Base-by-base conservation (phyloP, 2,113 vertebrate species). In the Speoplatyrhinus poulsoni region DNA sequence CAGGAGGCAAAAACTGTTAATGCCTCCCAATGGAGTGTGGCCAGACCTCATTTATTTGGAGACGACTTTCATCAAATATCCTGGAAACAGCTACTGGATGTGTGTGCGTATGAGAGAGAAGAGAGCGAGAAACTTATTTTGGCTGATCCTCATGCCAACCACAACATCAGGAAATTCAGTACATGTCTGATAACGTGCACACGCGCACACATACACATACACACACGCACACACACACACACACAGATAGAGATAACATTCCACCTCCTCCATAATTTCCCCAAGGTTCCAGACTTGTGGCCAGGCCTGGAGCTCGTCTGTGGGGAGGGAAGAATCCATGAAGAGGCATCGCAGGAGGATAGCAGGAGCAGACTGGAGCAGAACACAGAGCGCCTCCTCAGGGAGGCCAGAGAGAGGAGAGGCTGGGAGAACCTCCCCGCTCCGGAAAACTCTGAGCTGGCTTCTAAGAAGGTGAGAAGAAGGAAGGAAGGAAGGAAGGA, bases 221-320 rank as follows among this genome's bases (percentile, higher is more conserved):
- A 41, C 36, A 41, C 36, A 41, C 36, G 2, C n/a, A 13, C 61
- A 7, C 36, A 41, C 36, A 41, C 36, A 41, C 36, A 41, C 36
- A 41, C 36, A 41, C 6, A 41, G 5, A 41, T 6, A 41, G 5
- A 1, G 36, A 41, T 52, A 52, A 12, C 3, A 47, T n/a, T 32
- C 26, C 26, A 53, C 9, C 36, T 6, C 6, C 4, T n/a, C 17
- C 57, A 36, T 8, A 41, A 41, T 41, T 41, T 41, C 36, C 47
- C 71, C 10, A 26, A 95, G 93, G 73, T 93, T 47, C 92, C 91
- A 9, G 77, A 86, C 49, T 90, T 91, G 26, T 93, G 92, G 88
- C 77, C 84, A 3, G 46, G 71, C 11, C 86, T 79, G 7, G 77
- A 82, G 17, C 11, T 4, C 3, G 52, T 46, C 4, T 3, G 13